A percentile compares a stretch with the other conserved stretches of the same genome.
Conservation (phyloP, 2,888 invertebrate species). For the Heterodera filipjevi region DNA sequence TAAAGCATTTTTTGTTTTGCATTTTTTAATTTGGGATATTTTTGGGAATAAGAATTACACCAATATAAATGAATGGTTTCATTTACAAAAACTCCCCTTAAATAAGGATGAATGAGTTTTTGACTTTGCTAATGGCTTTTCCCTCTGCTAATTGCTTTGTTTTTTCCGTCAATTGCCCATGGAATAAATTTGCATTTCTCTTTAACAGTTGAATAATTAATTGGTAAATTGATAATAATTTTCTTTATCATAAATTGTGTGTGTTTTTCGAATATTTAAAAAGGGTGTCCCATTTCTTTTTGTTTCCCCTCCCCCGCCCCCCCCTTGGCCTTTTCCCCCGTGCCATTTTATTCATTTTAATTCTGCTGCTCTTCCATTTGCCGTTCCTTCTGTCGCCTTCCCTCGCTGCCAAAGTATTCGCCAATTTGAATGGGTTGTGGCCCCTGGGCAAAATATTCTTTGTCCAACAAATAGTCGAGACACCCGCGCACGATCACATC, state of each 20-base stretch:
- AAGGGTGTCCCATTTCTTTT: neutral
- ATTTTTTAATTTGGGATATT: neutral
- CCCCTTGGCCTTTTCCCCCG: no score
- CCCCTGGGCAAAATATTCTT: slow-evolving; percentile 50
- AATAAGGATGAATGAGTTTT: no score
- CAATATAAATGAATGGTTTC: no score
- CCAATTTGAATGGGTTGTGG: slow-evolving; percentile 30
- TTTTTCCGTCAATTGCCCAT: no score
- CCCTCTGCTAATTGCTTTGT: no score
- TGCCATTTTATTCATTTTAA: neutral
- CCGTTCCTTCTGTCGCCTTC: neutral
- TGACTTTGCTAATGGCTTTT: no score
- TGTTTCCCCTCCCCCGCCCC: no score
- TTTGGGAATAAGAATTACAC: no score
- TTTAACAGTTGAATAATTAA: no score
- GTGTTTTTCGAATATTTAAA: neutral
- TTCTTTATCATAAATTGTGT: neutral
- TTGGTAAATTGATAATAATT: no score
- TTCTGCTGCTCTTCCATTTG: neutral
- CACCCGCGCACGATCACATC: slow-evolving; percentile 57
- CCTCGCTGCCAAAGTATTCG: neutral
- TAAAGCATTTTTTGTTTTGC: neutral
- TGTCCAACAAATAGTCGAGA: slow-evolving; percentile 59
- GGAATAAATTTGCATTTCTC: no score
- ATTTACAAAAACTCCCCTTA: no score